These are phyloP conservation scores for Phyllotreta cruciferae DNA, from an alignment of 2,888 invertebrate genomes.

Conservation along the genomic window DNA sequence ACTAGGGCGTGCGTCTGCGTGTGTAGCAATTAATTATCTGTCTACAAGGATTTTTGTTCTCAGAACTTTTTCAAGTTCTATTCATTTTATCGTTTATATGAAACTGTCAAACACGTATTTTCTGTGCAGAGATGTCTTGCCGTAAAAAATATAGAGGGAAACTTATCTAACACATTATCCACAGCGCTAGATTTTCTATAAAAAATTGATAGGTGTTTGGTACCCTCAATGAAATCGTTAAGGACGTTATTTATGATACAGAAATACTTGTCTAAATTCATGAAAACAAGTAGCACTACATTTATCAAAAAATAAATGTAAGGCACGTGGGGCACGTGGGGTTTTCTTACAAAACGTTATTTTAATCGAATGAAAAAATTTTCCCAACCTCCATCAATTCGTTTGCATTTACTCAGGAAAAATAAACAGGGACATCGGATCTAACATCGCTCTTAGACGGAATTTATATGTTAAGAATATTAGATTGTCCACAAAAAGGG, in stretches of 20 bases:
- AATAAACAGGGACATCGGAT: conserved; percentile 15
- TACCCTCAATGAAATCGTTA: no score
- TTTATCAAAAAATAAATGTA: no score
- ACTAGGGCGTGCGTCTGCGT: conserved; percentile 44
- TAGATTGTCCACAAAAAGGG: conserved; percentile 31
- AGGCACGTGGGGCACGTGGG: no score
- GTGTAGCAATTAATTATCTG: conserved; percentile 53
- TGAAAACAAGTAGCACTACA: no score
- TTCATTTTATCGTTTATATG: conserved; percentile 52
- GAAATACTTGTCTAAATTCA: no score
- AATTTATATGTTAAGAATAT: conserved; percentile 31
- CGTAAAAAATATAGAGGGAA: conserved; percentile 30
- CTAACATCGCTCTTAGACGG: conserved; percentile 21
- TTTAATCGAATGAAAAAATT: no score
- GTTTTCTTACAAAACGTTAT: no score
- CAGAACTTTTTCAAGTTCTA: conserved; percentile 52
- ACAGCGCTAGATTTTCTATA: no score
- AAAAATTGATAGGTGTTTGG: no score
- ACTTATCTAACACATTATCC: conserved; percentile 36
- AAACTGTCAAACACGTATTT: conserved; percentile 50
- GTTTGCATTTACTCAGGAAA: not conserved
- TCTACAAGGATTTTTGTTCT: conserved; percentile 52
- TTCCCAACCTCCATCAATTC: no score
- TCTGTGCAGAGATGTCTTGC: conserved; percentile 29
- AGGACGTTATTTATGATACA: no score